These are phyloP conservation scores for Zapus hudsonius DNA, from an alignment of 2,113 vertebrate species.

Conservation along the genomic window DNA sequence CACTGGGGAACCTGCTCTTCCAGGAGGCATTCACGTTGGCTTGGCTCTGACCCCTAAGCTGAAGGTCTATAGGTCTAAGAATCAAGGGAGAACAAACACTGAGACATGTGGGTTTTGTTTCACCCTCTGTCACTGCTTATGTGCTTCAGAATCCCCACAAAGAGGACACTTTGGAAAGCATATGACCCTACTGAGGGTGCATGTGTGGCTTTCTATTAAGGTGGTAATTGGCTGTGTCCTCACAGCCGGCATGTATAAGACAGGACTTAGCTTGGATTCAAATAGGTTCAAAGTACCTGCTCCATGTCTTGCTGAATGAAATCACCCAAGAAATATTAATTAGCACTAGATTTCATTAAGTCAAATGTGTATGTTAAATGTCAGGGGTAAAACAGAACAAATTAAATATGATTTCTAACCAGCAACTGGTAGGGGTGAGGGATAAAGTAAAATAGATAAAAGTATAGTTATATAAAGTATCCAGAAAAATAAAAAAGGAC, in stretches of 20 bases:
- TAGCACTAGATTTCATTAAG: constrained; percentile 25
- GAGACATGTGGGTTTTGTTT: not conserved
- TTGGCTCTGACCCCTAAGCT: not conserved
- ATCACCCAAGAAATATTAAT: not conserved
- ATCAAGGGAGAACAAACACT: constrained; percentile 1
- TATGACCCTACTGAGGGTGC: not conserved
- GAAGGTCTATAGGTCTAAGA: not conserved
- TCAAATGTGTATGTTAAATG: constrained; percentile 20
- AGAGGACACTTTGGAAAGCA: constrained; percentile 1
- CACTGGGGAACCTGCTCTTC: not conserved
- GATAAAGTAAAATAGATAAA: not conserved
- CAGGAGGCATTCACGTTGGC: not conserved
- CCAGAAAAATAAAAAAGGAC: not conserved
- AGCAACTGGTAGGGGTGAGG: not conserved
- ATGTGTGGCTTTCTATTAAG: not conserved
- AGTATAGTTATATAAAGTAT: constrained; percentile 5
- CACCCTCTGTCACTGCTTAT: not conserved
- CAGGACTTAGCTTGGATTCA: not conserved
- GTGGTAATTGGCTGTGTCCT: not conserved
- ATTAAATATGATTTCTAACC: not conserved
- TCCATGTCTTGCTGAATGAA: not conserved
- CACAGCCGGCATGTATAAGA: not conserved
- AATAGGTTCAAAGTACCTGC: not conserved
- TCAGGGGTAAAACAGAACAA: constrained; percentile 24
- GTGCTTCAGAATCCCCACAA: not conserved